phyloP scores from a whole-genome alignment of 2,888 invertebrate genomes.

The Drosophila flavopinicola region DNA sequence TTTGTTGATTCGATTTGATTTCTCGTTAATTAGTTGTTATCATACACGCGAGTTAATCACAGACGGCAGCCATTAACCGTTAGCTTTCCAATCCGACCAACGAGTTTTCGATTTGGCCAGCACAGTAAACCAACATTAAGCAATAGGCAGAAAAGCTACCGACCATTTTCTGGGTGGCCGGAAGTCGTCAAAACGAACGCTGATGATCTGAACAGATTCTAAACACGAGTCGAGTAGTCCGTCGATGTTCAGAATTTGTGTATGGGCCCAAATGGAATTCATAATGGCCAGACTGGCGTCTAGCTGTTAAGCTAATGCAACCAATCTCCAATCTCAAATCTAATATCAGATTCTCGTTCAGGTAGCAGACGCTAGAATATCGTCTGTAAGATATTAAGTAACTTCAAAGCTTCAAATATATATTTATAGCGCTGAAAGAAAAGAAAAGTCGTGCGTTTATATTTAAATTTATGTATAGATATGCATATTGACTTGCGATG shows the following conservation, averaged over 20 bases:
- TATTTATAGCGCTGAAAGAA: background rate
- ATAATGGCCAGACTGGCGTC: slow-evolving; percentile 29
- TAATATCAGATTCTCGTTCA: background rate
- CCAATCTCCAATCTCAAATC: slow-evolving; percentile 4
- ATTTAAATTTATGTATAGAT: too few relatives aligned
- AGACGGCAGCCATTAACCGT: slow-evolving; percentile 62
- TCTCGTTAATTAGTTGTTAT: slow-evolving; percentile 73
- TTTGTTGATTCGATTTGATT: slow-evolving; percentile 62
- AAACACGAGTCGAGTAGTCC: slow-evolving; percentile 10
- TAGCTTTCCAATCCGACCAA: slow-evolving; percentile 61
- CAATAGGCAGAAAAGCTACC: slow-evolving; percentile 5
- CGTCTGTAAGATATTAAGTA: background rate
- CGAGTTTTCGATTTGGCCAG: slow-evolving; percentile 53
- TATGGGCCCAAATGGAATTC: slow-evolving; percentile 27
- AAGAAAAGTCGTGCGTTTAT: background rate
- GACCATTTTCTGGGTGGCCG: slow-evolving; percentile 15
- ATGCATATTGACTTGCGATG: too few relatives aligned
- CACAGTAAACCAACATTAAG: background rate
- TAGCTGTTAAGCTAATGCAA: slow-evolving; percentile 12
- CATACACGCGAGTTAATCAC: slow-evolving; percentile 61
- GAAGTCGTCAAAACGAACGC: slow-evolving; percentile 27
- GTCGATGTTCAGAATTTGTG: slow-evolving; percentile 5
- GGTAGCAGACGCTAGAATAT: background rate
- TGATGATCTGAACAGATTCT: slow-evolving; percentile 32
- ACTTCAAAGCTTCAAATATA: background rate